These are phyloP conservation scores for Trichonephila clavipes DNA, from an alignment of 1,140 invertebrate genomes.

Conservation along the genomic window DNA sequence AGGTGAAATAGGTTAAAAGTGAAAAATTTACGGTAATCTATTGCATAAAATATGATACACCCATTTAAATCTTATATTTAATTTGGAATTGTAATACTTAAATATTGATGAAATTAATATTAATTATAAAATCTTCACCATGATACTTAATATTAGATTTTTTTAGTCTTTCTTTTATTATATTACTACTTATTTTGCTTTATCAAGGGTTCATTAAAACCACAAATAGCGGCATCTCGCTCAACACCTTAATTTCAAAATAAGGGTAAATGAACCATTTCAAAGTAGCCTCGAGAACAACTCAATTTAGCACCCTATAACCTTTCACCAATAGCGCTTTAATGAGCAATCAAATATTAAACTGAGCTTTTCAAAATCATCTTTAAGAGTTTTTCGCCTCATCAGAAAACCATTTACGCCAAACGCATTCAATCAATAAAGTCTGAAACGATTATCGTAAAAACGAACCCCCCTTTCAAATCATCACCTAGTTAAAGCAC, in stretches of 20 bases:
- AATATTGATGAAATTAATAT: too few species aligned
- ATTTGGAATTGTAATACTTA: too few species aligned
- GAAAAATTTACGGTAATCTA: too few species aligned
- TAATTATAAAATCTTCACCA: too few species aligned
- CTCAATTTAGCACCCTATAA: not conserved
- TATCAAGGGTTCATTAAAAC: too few species aligned
- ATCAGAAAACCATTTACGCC: slow-evolving; percentile 13
- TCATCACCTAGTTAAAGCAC: slow-evolving; percentile 30
- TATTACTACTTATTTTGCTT: too few species aligned
- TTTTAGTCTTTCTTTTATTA: too few species aligned
- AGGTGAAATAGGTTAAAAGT: too few species aligned
- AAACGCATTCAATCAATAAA: not conserved
- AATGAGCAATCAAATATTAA: slow-evolving; percentile 37
- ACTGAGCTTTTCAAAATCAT: not conserved
- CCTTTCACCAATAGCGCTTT: not conserved
- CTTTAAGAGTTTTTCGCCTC: not conserved
- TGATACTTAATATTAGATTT: too few species aligned
- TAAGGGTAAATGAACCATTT: not conserved
- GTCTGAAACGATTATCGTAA: slow-evolving; percentile 25
- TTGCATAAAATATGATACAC: too few species aligned
- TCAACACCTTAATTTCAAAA: not conserved
- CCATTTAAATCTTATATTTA: too few species aligned
- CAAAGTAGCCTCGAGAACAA: not conserved
- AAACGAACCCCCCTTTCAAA: slow-evolving; percentile 20
- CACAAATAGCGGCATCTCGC: too few species aligned